Base-by-base conservation (phyloP, 2,888 invertebrate genomes). In the Chaetogeoica ovagalla region DNA sequence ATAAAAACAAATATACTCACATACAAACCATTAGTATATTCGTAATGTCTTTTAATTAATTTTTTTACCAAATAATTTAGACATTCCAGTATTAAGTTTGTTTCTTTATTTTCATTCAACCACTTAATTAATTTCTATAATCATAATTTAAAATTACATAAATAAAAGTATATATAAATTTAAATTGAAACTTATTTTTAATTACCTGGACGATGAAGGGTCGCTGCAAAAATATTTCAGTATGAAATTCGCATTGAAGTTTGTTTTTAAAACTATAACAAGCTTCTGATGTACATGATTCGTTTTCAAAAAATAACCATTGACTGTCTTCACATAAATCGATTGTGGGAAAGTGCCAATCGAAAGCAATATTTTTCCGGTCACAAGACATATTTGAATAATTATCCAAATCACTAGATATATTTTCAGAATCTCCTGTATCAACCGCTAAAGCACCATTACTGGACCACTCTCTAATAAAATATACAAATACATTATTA, bases 21-120 rank as follows among this genome's bases (percentile, higher is more conserved):
- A 79, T 23, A 70, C 6, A 71, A 71, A 43, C 79, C 79, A 19
- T 11, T 63, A 57, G 48, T 70, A 63, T 9, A 55, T 71, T 79
- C 79, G 39, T 48, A 37, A 63, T 79, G 79, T 15, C 63, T 55
- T 55, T 30, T 63, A n/a, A 70, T 71, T 70, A 79, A 63, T 71
- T 79, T 70, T 21, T 79, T 57, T 2, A 79, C 69, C 8, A 79
- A 71, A 48, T 19, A 39, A 23, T 21, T 71, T 55, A 79, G 21
- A 63, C 79, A 71, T 63, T 79, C 79, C n/a, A 79, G 39, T 39
- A 71, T 55, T 43, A 70, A 63, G 0, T 70, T 70, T 57, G 39
- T 62, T 63, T 79, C 79, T 79, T 71, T 70, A 8, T 79, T 71
- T 79, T 79, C 79, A 71, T 70, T 62, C 6, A 79, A n/a, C 79